Percentiles rank a stretch among this genome's conserved stretches.
Conservation (phyloP, 1,140 invertebrate species). For the Musca domestica region DNA sequence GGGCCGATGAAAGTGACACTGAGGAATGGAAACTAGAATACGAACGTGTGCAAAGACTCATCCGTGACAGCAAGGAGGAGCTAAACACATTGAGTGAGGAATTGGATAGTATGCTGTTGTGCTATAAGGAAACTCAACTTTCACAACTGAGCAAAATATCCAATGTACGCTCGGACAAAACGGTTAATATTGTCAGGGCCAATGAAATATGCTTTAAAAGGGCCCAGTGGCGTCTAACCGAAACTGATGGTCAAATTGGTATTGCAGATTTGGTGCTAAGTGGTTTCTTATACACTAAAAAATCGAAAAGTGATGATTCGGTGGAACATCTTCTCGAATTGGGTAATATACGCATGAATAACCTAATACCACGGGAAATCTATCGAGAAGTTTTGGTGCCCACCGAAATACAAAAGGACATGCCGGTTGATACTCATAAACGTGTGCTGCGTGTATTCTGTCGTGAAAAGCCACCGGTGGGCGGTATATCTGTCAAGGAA, state of each 20-base stretch:
- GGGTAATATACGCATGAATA: slow-evolving; percentile 94
- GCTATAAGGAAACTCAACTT: slow-evolving; percentile 84
- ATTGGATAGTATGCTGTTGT: slow-evolving; percentile 84
- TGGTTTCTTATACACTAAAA: slow-evolving; percentile 97
- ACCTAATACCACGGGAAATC: slow-evolving; percentile 89
- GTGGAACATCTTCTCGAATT: slow-evolving; percentile 95
- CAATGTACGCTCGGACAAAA: slow-evolving; percentile 59
- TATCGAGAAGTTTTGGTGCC: slow-evolving; percentile 91
- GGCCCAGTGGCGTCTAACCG: slow-evolving; percentile 96
- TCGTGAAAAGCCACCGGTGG: slow-evolving; percentile 86
- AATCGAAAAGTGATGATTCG: slow-evolving; percentile 93
- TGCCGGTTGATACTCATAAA: slow-evolving; percentile 80
- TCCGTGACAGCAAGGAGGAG: slow-evolving; percentile 88
- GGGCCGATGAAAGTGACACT: slow-evolving; percentile 69
- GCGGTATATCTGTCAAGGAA: slow-evolving; percentile 97
- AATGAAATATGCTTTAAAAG: slow-evolving; percentile 99
- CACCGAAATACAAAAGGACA: slow-evolving; percentile 82
- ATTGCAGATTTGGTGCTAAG: slow-evolving; percentile 93
- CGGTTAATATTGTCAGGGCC: slow-evolving; percentile 75
- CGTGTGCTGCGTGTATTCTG: slow-evolving; percentile 85
- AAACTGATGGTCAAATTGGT: slow-evolving; percentile 94
- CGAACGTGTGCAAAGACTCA: slow-evolving; percentile 67
- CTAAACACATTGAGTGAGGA: slow-evolving; percentile 86
- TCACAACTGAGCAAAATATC: slow-evolving; percentile 61
- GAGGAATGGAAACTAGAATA: slow-evolving; percentile 69